Percentiles rank a stretch among this genome's conserved stretches.
These are phyloP conservation scores for Exaiptasia diaphana DNA, from an alignment of 64 coral and sea anemone genomes.

Conservation along the genomic window DNA sequence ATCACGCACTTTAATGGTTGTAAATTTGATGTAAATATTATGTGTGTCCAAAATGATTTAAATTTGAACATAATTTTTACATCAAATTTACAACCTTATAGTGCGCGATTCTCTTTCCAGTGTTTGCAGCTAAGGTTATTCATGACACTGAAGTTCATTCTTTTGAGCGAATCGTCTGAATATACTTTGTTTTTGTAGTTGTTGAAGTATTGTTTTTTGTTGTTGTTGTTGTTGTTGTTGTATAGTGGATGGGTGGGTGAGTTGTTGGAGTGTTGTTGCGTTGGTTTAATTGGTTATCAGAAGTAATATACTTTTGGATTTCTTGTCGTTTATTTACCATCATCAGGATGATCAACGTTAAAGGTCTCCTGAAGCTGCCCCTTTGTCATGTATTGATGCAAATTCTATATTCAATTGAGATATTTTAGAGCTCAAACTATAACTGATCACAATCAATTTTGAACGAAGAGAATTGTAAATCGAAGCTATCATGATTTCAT, in stretches of 20 bases:
- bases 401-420: too few species aligned
- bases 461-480: too few species aligned
- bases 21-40: background rate
- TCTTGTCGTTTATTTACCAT: background rate
- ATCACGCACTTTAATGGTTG: too few species aligned
- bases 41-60: too few species aligned
- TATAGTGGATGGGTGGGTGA: background rate
- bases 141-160: background rate
- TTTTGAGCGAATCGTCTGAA: background rate
- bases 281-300: background rate
- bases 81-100: too few species aligned
- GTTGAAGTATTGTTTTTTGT: background rate
- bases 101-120: background rate
- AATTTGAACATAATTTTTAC: background rate
- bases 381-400: slow-evolving; percentile 42
- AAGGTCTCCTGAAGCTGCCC: slow-evolving; percentile 23
- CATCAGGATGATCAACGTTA: slow-evolving; percentile 8
- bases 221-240: background rate
- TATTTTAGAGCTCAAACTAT: too few species aligned
- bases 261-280: background rate
- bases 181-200: background rate
- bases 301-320: background rate
- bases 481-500: too few species aligned
- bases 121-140: background rate
- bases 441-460: too few species aligned